These are phyloP conservation scores for Drosophila borealis DNA, from an alignment of 2,888 invertebrate species.

Conservation along the genomic window DNA sequence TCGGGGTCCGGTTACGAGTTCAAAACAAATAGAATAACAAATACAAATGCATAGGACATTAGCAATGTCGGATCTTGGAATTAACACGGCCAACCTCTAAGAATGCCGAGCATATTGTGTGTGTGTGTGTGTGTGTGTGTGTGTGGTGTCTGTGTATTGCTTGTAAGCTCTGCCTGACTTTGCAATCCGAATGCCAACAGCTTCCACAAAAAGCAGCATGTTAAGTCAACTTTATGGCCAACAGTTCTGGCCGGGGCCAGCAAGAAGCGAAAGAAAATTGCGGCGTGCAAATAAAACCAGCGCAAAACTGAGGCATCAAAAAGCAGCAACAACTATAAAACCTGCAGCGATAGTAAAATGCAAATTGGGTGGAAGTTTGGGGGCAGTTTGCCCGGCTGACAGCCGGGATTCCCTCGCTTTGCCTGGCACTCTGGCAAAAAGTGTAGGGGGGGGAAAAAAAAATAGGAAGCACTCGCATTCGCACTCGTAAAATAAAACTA, in stretches of 20 bases:
- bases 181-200: slow-evolving; percentile 75
- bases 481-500: slow-evolving; percentile 80
- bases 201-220: slow-evolving; percentile 66
- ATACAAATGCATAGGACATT: slow-evolving; percentile 66
- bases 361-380: slow-evolving; percentile 66
- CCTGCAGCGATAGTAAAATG: slow-evolving; percentile 80
- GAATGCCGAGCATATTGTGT: slow-evolving; percentile 52
- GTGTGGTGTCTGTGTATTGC: slow-evolving; percentile 36
- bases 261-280: slow-evolving; percentile 64
- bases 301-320: slow-evolving; percentile 75
- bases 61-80: slow-evolving; percentile 61
- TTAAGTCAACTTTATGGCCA: slow-evolving; percentile 80
- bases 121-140: slow-evolving; percentile 27
- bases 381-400: slow-evolving; percentile 44
- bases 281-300: slow-evolving; percentile 75
- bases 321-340: slow-evolving; percentile 75
- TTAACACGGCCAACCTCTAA: slow-evolving; percentile 59
- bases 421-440: slow-evolving; percentile 22
- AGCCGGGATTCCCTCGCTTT: slow-evolving; percentile 60
- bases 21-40: slow-evolving; percentile 63
- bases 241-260: slow-evolving; percentile 20
- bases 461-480: slow-evolving; percentile 61
- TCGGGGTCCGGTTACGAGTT: slow-evolving; percentile 62
- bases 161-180: slow-evolving; percentile 70
- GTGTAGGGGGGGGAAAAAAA: slow-evolving; percentile 12